A percentile compares a stretch with the other conserved stretches of the same genome.
Conservation (phyloP, 2,113 vertebrate species). For the Pachyramphus minor region DNA sequence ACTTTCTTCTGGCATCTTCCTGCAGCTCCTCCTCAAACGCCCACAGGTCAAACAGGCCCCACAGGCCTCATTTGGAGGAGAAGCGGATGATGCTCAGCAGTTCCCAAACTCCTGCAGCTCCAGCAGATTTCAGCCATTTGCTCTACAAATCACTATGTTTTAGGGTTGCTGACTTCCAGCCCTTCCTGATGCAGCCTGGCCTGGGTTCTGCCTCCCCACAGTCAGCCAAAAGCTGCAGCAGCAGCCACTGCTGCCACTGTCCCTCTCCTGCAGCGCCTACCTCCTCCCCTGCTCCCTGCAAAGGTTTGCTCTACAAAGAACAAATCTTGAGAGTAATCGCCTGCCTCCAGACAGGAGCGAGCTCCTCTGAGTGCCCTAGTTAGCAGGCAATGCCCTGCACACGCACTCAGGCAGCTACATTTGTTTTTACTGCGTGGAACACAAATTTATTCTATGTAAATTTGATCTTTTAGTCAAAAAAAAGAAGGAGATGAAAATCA, state of each 20-base stretch:
- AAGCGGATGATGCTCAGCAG: background rate
- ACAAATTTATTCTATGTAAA: slow-evolving; percentile 36
- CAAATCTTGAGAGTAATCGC: background rate
- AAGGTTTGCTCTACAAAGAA: background rate
- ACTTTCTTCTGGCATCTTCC: background rate
- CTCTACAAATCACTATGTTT: background rate
- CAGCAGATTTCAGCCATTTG: background rate
- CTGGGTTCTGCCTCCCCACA: background rate
- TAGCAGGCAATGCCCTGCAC: background rate
- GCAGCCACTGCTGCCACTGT: rapidly evolving
- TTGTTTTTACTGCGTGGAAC: background rate
- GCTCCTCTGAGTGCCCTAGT: background rate
- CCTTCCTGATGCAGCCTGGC: background rate
- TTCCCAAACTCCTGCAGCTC: background rate
- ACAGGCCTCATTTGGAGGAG: background rate
- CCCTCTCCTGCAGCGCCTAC: background rate
- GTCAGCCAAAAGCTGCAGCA: background rate
- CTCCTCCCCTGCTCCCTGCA: background rate
- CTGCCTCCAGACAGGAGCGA: background rate
- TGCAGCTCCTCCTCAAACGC: background rate
- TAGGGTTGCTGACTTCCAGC: background rate
- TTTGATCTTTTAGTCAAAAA: slow-evolving; percentile 20
- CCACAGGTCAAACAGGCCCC: background rate
- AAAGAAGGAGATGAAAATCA: background rate
- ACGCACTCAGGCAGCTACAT: background rate